Base-by-base conservation (phyloP, 2,113 vertebrate species). In the Eurypyga helias region DNA sequence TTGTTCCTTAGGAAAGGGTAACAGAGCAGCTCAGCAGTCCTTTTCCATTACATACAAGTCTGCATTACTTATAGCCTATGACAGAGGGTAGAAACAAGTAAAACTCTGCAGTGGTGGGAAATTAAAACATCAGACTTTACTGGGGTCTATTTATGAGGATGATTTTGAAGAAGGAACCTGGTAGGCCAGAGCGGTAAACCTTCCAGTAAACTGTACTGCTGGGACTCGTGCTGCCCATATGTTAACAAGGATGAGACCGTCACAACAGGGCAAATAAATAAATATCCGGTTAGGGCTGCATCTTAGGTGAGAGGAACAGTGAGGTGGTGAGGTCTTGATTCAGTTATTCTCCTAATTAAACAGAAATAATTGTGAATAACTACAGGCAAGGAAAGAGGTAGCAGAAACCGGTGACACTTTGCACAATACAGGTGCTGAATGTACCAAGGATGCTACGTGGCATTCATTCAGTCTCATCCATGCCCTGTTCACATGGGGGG, bases 321-420 rank as follows among this genome's bases (percentile, higher is more conserved):
- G 88, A 90, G 38, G 64, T 83, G 31, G 33, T 87, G 90, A 94
- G 57, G 25, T 93, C 84, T 90, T 31, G 76, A 92, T 87, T 89
- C 61, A 75, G 34, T 93, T 90, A 64, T 80, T 93, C 94, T 88
- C 46, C 67, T 93, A 93, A 95, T 96, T 96, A 90, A 95, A 88
- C 31, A 83, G 51, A 92, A 97, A 75, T n/a, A 75, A 87, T 34
- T 69, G n/a, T 43, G 28, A 60, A 43, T 85, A 85, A 73, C 49
- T 58, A 43, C 49, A 62, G 48, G 55, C 26, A 86, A 71, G 38
- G 60, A 52, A 88, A 70, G 87, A 79, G 28, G 61, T 52, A 87
- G 52, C 31, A 49, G 43, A 65, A 87, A 90, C 79, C 6, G 33
- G 41, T 69, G 83, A 61, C 2, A 6, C 31, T 83, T 71, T 29